phyloP scores from a whole-genome alignment of 2,888 invertebrate species.

The Hetaerina titia region DNA sequence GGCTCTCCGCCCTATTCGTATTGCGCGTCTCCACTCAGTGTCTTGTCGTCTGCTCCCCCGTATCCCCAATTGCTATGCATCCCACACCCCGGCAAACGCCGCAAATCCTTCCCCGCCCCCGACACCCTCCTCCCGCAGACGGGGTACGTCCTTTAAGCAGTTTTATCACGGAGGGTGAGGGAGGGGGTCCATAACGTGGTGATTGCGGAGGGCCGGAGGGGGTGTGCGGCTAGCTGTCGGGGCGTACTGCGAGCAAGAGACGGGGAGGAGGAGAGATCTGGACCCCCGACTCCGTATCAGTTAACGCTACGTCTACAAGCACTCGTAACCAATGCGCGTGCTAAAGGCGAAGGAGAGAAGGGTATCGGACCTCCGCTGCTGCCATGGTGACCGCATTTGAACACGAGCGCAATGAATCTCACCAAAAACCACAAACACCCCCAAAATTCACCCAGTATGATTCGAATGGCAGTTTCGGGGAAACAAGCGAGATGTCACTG shows the following conservation, averaged over 20 bases:
- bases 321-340: neutral
- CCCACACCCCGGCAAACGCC: slow-evolving; percentile 19
- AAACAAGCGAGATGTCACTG: no score
- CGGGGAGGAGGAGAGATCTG: no score
- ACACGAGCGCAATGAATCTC: no score
- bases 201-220: neutral
- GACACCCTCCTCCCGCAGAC: neutral
- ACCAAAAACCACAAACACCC: no score
- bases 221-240: neutral
- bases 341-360: neutral
- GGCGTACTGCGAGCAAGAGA: no score
- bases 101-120: neutral
- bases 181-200: neutral
- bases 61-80: slow-evolving; percentile 20
- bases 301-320: neutral
- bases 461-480: no score
- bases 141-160: neutral
- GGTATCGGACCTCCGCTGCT: neutral
- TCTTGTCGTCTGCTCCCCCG: neutral
- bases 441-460: no score
- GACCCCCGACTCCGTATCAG: no score
- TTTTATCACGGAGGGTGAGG: neutral
- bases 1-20: neutral
- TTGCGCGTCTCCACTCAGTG: neutral
- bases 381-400: no score